phyloP scores from a whole-genome alignment of 2,113 vertebrate species.

The Archocentrus centrarchus region DNA sequence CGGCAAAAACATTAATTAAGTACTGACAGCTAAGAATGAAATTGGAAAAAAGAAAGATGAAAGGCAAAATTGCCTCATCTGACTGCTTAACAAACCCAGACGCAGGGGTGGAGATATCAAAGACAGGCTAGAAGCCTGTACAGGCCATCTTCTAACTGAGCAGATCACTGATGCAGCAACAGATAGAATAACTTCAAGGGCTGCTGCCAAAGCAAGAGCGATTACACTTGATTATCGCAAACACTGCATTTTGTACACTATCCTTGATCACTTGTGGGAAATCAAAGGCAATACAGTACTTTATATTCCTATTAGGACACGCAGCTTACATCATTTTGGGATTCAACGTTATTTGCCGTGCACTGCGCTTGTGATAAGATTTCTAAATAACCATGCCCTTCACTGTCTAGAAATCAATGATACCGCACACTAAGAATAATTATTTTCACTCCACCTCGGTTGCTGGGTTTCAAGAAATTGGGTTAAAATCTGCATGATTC shows the following conservation, averaged over 20 bases:
- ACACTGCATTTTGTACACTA: conserved; percentile 48
- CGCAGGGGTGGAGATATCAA: conserved; percentile 63
- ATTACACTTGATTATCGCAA: conserved; percentile 68
- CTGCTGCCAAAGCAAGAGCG: conserved; percentile 45
- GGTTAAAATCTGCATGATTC: conserved; percentile 59
- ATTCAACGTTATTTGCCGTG: conserved; percentile 18
- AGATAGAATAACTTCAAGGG: conserved; percentile 66
- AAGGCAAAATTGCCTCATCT: conserved; percentile 67
- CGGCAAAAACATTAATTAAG: conserved; percentile 77
- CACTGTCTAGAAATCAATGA: conserved; percentile 34
- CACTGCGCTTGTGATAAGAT: conserved; percentile 15
- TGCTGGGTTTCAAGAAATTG: conserved; percentile 31
- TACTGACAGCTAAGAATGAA: conserved; percentile 67
- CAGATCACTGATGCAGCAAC: conserved; percentile 61
- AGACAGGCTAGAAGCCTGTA: conserved; percentile 59
- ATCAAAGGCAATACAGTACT: conserved; percentile 47
- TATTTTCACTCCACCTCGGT: conserved; percentile 24
- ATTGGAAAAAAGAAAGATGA: conserved; percentile 70
- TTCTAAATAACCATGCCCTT: conserved; percentile 17
- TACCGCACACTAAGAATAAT: conserved; percentile 23
- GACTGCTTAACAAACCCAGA: conserved; percentile 65
- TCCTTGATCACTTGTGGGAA: conserved; percentile 44
- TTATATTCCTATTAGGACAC: conserved; percentile 30
- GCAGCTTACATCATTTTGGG: conserved; percentile 25
- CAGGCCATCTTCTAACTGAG: conserved; percentile 47